Percentiles rank a stretch among this genome's conserved stretches.
Conservation (phyloP, 2,888 invertebrate genomes). For the Tridacna crocea region DNA sequence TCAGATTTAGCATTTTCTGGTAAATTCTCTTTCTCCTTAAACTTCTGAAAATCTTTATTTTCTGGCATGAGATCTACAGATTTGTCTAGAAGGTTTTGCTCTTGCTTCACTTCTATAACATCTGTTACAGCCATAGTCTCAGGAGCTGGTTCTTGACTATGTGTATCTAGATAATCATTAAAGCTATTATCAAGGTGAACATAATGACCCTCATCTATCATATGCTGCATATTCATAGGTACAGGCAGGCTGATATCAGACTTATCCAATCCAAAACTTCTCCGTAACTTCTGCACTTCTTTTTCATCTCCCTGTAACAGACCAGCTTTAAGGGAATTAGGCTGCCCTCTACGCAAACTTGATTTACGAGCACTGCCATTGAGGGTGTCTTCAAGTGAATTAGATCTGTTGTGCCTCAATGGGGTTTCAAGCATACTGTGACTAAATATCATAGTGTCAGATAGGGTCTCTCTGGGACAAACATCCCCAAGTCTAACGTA, state of each 20-base stretch:
- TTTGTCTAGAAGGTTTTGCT: not conserved
- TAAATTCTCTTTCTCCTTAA: slow-evolving; percentile 40
- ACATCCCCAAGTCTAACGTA: slow-evolving; percentile 44
- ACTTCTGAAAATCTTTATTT: slow-evolving; percentile 39
- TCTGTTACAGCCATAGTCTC: slow-evolving; percentile 4
- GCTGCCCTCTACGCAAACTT: slow-evolving; percentile 72
- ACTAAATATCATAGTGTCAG: slow-evolving; percentile 41
- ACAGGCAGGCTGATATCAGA: slow-evolving; percentile 69
- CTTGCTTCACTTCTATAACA: slow-evolving; percentile 20
- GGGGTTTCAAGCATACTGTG: slow-evolving; percentile 40
- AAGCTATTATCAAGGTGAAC: slow-evolving; percentile 50
- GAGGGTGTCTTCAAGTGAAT: slow-evolving; percentile 48
- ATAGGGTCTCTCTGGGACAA: slow-evolving; percentile 27
- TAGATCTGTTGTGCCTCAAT: slow-evolving; percentile 43
- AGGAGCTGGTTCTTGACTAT: slow-evolving; percentile 12
- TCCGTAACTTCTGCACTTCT: slow-evolving; percentile 67
- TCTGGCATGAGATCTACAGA: not conserved
- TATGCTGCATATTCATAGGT: slow-evolving; percentile 62
- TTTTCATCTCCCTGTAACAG: slow-evolving; percentile 69
- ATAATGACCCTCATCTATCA: slow-evolving; percentile 41
- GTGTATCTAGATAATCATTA: slow-evolving; percentile 32
- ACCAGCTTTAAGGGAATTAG: slow-evolving; percentile 77
- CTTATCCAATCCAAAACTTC: slow-evolving; percentile 73
- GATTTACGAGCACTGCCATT: slow-evolving; percentile 55
- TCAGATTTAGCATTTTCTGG: slow-evolving; percentile 68